Evolutionary conservation across 2,797 vertebrate genomes (phyloP).

Genomic region (Cyprinodon diabolis): DNA sequence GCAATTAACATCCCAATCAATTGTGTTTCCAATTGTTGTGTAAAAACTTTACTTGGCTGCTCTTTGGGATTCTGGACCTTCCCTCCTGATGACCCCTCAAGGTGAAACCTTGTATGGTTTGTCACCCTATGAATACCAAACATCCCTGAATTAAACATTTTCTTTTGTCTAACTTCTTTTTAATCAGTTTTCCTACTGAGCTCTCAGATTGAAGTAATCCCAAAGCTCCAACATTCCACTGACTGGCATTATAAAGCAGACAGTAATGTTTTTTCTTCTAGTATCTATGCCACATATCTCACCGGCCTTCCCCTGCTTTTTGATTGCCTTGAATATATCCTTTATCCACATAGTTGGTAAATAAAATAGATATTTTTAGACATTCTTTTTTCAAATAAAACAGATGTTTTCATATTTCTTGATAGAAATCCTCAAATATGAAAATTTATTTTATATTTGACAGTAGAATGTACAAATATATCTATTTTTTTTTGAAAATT

Average conservation of each 20-base stretch:
- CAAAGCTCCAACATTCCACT: slow-evolving; percentile 60
- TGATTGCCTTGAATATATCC: slow-evolving; percentile 5
- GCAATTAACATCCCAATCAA: slow-evolving; percentile 81
- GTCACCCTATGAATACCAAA: slow-evolving; percentile 79
- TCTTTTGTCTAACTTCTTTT: slow-evolving; percentile 73
- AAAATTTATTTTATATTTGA: too few species aligned
- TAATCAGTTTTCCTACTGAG: slow-evolving; percentile 79
- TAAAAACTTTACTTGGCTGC: slow-evolving; percentile 60
- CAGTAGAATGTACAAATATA: too few species aligned
- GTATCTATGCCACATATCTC: slow-evolving; percentile 42
- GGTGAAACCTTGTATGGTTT: slow-evolving; percentile 79
- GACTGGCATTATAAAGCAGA: slow-evolving; percentile 73
- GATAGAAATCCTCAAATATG: too few species aligned
- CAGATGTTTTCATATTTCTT: slow-evolving; percentile 17
- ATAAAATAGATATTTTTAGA: slow-evolving; percentile 24
- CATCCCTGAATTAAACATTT: slow-evolving; percentile 78
- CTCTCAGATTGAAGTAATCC: slow-evolving; percentile 74
- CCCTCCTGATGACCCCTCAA: slow-evolving; percentile 78
- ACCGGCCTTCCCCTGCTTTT: slow-evolving; percentile 30
- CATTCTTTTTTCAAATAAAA: neutral
- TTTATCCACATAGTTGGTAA: slow-evolving; percentile 8
- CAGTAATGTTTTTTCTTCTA: slow-evolving; percentile 38
- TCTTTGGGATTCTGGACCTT: slow-evolving; percentile 77
- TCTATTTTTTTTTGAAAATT: neutral
- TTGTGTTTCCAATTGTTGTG: slow-evolving; percentile 71